Base-by-base conservation (phyloP, 2,797 vertebrate species). In the Eutrigla gurnardus region DNA sequence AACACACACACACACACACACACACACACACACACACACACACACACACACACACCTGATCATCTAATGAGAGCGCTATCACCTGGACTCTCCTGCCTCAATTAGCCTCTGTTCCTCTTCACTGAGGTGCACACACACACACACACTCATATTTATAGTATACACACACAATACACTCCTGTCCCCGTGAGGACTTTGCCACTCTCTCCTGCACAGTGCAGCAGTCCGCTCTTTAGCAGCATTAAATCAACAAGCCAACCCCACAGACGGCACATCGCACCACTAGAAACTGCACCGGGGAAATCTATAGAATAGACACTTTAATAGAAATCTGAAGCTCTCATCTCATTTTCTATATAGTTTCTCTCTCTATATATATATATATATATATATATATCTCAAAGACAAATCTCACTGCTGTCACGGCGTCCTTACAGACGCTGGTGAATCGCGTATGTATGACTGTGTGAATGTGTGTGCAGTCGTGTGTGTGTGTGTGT, bases 71-170 rank as follows among this genome's bases (percentile, higher is more conserved):
- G 91, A 85, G 70, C 65, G 42, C 80, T 88, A 85, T 93, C 88
- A 92, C 91, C 89, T 88, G 89, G 90, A 86, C 85, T 88, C 89
- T 87, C 73, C 76, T 81, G 78, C 87, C 82, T 91, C 91, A 93
- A 92, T 94, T 93, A 94, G 90, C 90, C 86, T 88, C 88, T 89
- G 83, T 81, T 80, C 84, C 86, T 91, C 85, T 83, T 80, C 80
- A 82, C 78, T 64, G 70, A 82, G 79, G 78, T 55, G 55, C 15
- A 8, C n/a, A 18, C 85, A 72, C 70, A 74, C 73, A 57, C 61
- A 65, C 40, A 45, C 13, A 12, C 11, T 35, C 70, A 66, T 70
- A 73, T 84, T 90, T 80, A 82, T 82, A 85, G 68, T 77, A 76
- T 83, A 75, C 77, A 83, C 77, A 83, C 85, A 90, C 71, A 87